phyloP scores from a whole-genome alignment of 1,140 invertebrate genomes.

The Eciton burchellii region DNA sequence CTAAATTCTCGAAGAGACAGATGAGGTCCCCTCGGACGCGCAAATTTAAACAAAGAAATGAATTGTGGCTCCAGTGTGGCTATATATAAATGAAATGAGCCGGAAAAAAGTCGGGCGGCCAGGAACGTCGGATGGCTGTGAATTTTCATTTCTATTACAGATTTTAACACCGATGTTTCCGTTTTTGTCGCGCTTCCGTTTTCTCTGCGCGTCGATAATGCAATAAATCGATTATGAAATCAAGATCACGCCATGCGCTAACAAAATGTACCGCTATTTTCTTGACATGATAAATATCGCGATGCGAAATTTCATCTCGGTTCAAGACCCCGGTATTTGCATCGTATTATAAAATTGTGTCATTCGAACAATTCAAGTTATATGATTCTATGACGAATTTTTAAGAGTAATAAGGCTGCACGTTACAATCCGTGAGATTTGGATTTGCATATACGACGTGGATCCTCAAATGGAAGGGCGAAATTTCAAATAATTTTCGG shows the following conservation, averaged over 20 bases:
- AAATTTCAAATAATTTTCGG: not conserved
- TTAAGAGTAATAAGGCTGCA: no score
- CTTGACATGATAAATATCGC: not conserved
- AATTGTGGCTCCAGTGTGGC: constrained; percentile 28
- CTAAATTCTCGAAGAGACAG: constrained; percentile 29
- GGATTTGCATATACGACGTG: not conserved
- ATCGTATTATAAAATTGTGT: not conserved
- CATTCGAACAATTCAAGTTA: not conserved
- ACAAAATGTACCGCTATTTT: not conserved
- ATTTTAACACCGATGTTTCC: not conserved
- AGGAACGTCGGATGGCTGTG: constrained; percentile 12
- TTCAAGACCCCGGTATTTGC: no score
- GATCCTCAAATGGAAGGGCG: not conserved
- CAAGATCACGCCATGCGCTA: not conserved
- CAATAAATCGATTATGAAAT: constrained; percentile 5
- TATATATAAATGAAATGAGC: constrained; percentile 22
- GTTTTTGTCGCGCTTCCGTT: not conserved
- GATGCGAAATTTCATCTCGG: not conserved
- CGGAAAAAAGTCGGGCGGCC: not conserved
- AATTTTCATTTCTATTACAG: constrained; percentile 7
- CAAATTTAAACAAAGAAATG: constrained; percentile 48
- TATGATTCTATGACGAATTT: not conserved
- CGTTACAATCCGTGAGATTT: not conserved
- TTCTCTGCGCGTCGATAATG: not conserved
- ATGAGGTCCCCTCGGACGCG: not conserved